A percentile compares a stretch with the other conserved stretches of the same genome.
These are phyloP conservation scores for Menidia menidia DNA, from an alignment of 2,797 vertebrate species.

Conservation along the genomic window DNA sequence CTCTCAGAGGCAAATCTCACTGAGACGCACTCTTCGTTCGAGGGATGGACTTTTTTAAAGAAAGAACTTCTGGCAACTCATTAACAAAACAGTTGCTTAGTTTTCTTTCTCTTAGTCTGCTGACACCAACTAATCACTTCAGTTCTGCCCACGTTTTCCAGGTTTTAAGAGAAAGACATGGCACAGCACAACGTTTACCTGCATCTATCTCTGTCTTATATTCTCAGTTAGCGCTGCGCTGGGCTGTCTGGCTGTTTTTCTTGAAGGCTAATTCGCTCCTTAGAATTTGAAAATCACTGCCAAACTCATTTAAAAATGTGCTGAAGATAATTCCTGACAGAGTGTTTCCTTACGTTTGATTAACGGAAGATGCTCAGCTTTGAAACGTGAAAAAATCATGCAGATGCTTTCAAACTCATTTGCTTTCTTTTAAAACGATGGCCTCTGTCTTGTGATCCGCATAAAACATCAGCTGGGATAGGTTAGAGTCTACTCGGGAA, in stretches of 20 bases:
- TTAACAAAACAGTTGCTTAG: background rate
- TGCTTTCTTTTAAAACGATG: background rate
- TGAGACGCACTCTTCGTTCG: background rate
- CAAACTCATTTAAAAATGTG: background rate
- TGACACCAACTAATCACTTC: background rate
- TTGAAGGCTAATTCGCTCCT: constrained; percentile 35
- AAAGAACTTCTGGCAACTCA: too few relatives aligned
- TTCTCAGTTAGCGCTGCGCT: constrained; percentile 53
- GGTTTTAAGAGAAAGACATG: background rate
- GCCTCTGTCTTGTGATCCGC: background rate
- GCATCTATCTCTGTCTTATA: constrained; percentile 28
- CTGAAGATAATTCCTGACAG: background rate
- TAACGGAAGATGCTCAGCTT: constrained; percentile 2
- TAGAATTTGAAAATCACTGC: background rate
- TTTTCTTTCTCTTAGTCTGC: background rate
- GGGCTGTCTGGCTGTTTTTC: constrained; percentile 24
- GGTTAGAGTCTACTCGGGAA: background rate
- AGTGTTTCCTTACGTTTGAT: background rate
- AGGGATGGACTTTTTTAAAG: too few relatives aligned
- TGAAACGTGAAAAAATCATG: background rate
- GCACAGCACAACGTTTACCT: constrained; percentile 7
- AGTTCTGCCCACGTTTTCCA: background rate
- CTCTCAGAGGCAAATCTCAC: constrained; percentile 9
- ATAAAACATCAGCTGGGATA: background rate
- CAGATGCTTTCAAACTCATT: too few relatives aligned